Conservation (phyloP, 1,140 invertebrate species). For the Andricus grossulariae region DNA sequence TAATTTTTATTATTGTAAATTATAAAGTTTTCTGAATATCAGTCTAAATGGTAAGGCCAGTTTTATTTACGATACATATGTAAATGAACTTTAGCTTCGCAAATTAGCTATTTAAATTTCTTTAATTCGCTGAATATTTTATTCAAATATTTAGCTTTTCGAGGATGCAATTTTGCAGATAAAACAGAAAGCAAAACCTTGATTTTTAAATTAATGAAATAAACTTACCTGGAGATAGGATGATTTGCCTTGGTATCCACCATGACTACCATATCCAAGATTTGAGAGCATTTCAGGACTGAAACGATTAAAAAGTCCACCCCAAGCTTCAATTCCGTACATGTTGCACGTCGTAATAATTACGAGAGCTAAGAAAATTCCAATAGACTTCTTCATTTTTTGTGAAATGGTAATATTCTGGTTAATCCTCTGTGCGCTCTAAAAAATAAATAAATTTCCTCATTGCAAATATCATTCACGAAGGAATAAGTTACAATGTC, state of each 20-base stretch:
- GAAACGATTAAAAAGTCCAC: conserved; percentile 89
- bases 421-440: neutral
- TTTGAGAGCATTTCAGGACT: conserved; percentile 90
- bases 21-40: no score
- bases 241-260: conserved; percentile 74
- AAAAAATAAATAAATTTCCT: neutral
- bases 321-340: conserved; percentile 81
- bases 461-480: neutral
- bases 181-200: neutral
- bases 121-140: no score
- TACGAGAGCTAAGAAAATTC: conserved; percentile 20
- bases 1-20: no score
- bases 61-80: no score
- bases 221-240: conserved; percentile 77
- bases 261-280: conserved; percentile 83
- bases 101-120: no score
- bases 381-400: conserved; percentile 1
- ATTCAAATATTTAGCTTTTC: neutral
- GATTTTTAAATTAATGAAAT: conserved; percentile 4
- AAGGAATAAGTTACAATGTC: no score
- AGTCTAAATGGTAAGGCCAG: no score
- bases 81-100: no score
- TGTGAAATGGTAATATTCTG: neutral
- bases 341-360: conserved; percentile 33
- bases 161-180: neutral